Evolutionary conservation across 1,140 invertebrate species (phyloP), one percentile per base, ranked within the genome.

Genomic region (Drosophila ambigua): DNA sequence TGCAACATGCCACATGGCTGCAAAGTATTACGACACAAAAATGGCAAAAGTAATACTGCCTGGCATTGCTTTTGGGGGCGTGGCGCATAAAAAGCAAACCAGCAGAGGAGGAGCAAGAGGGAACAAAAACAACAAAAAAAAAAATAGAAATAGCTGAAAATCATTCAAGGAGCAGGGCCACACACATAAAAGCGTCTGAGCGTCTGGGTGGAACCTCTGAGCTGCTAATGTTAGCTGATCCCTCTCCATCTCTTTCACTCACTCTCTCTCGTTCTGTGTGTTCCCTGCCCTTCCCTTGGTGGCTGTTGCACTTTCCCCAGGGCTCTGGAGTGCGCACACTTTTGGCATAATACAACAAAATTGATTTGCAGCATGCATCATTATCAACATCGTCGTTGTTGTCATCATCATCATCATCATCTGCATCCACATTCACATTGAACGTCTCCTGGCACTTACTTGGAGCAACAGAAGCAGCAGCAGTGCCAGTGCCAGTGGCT

Each of bases 311-410:
- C 51, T 79, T 79, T 52, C 46, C 62, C 45, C 51, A 65, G 45
- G 69, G 53, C 57, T 60, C 43, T 46, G 58, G 57, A 57, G 76
- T 72, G 61, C 59, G 79, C 78, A 83, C 83, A 87, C 79, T 87
- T 88, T 87, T 79, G 82, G 83, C 83, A 82, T 87, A 87, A 87
- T 87, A 87, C 79, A 87, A 82, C 71, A 82, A 87, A 87, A 87
- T 87, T 87, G 82, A 87, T 87, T 87, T 87, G 82, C 77, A 71
- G 77, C 82, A 87, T 88, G 82, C 82, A 87, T 87, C 82, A 87
- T 87, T 87, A 87, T 87, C 82, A 88, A 71, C 82, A 81, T 53
- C 51, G 72, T 67, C 66, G 63, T 59, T 55, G 49, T 54, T 45
- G 66, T 15, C 48, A 60, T 43, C 52, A 59, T 46, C 51, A 15